phyloP scores from a whole-genome alignment of 2,113 vertebrate genomes.

The Stegostoma tigrinum region DNA sequence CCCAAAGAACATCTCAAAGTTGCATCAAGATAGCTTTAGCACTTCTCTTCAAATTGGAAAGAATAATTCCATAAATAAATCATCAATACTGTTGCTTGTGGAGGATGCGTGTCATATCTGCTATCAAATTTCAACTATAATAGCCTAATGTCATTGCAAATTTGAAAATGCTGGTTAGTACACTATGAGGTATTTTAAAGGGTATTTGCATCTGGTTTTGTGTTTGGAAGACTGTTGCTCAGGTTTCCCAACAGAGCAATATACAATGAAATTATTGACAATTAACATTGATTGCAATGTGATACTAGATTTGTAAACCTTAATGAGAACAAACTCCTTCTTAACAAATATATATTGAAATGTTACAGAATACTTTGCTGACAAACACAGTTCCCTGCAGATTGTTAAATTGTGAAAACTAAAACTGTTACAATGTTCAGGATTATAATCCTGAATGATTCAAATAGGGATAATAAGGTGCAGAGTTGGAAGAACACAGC shows the following conservation, averaged over 20 bases:
- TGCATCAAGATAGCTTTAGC: constrained; percentile 8
- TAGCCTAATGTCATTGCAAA: not conserved
- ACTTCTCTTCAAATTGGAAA: not conserved
- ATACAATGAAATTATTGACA: not conserved
- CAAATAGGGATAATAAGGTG: not conserved
- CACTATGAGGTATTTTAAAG: not conserved
- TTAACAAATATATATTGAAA: not conserved
- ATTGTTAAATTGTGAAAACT: not conserved
- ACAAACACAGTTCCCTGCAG: not conserved
- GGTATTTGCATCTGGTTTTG: not conserved
- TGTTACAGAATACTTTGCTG: not conserved
- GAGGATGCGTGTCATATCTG: not conserved
- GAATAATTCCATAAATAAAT: constrained; percentile 23
- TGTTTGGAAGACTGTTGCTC: not conserved
- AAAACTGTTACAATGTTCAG: not conserved
- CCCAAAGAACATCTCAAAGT: not conserved
- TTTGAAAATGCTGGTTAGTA: not conserved
- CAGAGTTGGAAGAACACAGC: no score
- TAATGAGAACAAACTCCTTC: not conserved
- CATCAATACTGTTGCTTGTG: not conserved
- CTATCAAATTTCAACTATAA: not conserved
- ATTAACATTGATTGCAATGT: not conserved
- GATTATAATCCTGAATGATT: not conserved
- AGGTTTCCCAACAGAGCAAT: not conserved
- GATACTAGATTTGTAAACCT: not conserved